Evolutionary conservation across 2,888 invertebrate genomes (phyloP), one percentile per base, ranked within the genome.

Genomic region (Dicranocentrus wangi): DNA sequence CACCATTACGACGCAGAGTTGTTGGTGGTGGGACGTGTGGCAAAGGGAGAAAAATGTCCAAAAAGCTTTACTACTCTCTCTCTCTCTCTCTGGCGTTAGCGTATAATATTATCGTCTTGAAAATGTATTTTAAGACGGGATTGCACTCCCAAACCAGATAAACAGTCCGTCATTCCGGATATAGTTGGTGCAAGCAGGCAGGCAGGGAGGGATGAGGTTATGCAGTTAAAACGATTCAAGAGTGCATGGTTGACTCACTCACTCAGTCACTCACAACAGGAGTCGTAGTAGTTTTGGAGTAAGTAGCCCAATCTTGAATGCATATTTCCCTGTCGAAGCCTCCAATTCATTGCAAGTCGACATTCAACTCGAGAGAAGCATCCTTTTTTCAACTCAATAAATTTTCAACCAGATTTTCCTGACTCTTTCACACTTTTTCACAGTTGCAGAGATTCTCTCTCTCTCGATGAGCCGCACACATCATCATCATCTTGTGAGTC

Each of bases 41-140:
- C 39, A 39, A 8, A 39, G 13, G 8, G 82, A 84, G 85, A 84
- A 83, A 85, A 85, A 84, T 84, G 84, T 83, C 85, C 84, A 85
- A 85, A 84, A 81, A 77, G 13, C 39, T 39, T 39, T 39, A 13
- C 39, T 13, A 39, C 13, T 39, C n/a, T n/a, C n/a, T n/a, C n/a
- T n/a, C n/a, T n/a, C n/a, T n/a, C n/a, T n/a, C n/a, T n/a, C n/a
- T n/a, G n/a, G n/a, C n/a, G n/a, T n/a, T n/a, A n/a, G n/a, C n/a
- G n/a, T n/a, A n/a, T n/a, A n/a, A n/a, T n/a, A n/a, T n/a, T n/a
- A 32, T 66, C 23, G 47, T 42, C 55, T 68, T 10, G 27, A 69
- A 68, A 76, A n/a, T n/a, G 76, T 77, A 77, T 77, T 77, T 77
- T 69, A 70, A 70, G 77, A 61, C 69, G 32, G 39, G 42, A 68